These are phyloP conservation scores for Morpho deidamia DNA, from an alignment of 2,888 invertebrate species.

Conservation along the genomic window DNA sequence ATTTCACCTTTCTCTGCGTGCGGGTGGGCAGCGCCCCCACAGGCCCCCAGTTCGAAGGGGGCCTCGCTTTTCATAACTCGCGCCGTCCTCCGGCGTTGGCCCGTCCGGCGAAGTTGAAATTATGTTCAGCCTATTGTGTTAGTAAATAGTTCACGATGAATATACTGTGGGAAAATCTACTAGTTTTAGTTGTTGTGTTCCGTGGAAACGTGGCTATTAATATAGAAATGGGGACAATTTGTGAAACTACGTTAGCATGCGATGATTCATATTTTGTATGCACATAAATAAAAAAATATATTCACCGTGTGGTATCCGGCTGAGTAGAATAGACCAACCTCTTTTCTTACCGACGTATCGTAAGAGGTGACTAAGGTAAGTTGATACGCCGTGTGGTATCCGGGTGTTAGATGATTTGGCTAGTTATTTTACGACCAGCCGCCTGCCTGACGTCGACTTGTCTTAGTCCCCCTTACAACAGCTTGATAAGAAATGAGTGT, in stretches of 20 bases:
- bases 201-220: not conserved
- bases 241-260: not conserved
- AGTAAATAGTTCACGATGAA: constrained; percentile 21
- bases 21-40: not conserved
- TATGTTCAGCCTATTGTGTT: constrained; percentile 25
- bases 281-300: too few relatives aligned
- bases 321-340: too few relatives aligned
- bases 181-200: constrained; percentile 1
- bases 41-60: constrained; percentile 7
- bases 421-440: too few relatives aligned
- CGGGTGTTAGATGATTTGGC: too few relatives aligned
- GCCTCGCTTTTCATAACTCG: constrained; percentile 18
- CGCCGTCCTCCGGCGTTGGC: constrained; percentile 23
- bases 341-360: too few relatives aligned
- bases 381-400: too few relatives aligned
- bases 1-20: constrained; percentile 35
- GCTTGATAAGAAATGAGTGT: too few relatives aligned
- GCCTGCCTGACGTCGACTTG: too few relatives aligned
- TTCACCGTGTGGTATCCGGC: too few relatives aligned
- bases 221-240: not conserved
- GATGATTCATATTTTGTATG: too few relatives aligned
- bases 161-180: constrained; percentile 11
- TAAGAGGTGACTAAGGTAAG: too few relatives aligned
- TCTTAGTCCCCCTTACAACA: too few relatives aligned
- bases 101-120: constrained; percentile 22